phyloP scores from a whole-genome alignment of 2,113 vertebrate genomes.

The Agelaius tricolor region DNA sequence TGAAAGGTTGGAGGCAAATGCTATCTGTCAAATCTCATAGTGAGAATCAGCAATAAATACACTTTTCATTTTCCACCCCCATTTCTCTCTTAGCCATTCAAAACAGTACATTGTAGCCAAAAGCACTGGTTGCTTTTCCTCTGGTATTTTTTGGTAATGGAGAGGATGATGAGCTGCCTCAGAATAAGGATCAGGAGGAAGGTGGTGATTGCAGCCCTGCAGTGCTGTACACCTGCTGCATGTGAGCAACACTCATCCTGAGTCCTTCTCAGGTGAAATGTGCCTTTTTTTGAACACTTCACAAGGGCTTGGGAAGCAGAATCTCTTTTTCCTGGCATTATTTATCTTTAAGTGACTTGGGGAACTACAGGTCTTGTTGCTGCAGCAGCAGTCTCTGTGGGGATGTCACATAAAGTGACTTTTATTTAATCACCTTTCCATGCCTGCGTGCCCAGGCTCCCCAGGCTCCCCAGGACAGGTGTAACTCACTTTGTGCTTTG shows the following conservation, averaged over 20 bases:
- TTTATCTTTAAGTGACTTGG: background rate
- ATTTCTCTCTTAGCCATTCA: background rate
- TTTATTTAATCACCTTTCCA: background rate
- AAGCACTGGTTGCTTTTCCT: background rate
- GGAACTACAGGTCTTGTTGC: slow-evolving; percentile 16
- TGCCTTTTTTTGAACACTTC: background rate
- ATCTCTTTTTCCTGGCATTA: background rate
- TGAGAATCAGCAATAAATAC: slow-evolving; percentile 39
- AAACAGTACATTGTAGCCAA: background rate
- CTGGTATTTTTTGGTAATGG: background rate
- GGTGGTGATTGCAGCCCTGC: background rate
- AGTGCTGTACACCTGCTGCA: background rate
- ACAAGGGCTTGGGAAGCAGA: background rate
- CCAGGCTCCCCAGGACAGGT: background rate
- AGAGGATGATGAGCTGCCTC: background rate
- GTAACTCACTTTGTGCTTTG: background rate
- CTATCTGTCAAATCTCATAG: slow-evolving; percentile 61
- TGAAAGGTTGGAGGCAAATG: slow-evolving; percentile 64
- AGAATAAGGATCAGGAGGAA: background rate
- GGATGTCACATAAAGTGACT: slow-evolving; percentile 18
- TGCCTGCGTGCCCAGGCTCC: background rate
- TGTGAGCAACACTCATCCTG: background rate
- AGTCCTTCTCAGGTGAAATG: background rate
- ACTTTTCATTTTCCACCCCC: slow-evolving; percentile 3
- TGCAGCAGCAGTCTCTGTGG: slow-evolving; percentile 19